Evolutionary conservation across 2,113 vertebrate genomes (phyloP), one percentile per base, ranked within the genome.

Genomic region (Vanacampus margaritifer): DNA sequence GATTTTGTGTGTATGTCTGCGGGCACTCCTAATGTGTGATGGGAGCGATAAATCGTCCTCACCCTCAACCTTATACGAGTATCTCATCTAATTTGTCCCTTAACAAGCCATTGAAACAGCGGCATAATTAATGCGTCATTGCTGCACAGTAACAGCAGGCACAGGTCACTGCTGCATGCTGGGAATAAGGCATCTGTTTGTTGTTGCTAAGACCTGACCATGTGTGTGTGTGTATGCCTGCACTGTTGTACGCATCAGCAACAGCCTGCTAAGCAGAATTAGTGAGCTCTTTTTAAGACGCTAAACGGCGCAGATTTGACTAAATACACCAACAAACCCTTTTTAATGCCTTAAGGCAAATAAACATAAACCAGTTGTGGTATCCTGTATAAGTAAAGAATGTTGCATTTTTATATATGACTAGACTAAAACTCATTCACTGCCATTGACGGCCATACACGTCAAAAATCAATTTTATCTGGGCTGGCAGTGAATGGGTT

Each of bases 71-170:
- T 65, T 75, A 58, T 71, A 65, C 72, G 64, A 73, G 65, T 53
- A 41, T 64, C 75, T 82, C 79, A 84, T 85, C 78, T 82, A 74
- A 79, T 83, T 75, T 80, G 83, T 85, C 78, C 69, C 83, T 81
- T 81, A 80, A 79, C 68, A 67, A 78, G 78, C 70, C 79, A 84
- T 81, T 86, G 76, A 86, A 77, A 83, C 48, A 70, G 50, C 32
- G 57, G 72, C 64, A 63, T 83, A 79, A 85, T 87, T 81, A 79
- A 81, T 81, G 82, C 72, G 78, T 77, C 66, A 75, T 73, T 73
- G 82, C 74, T 63, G 68, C 73, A 66, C 39, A 0, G 66, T 67
- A 80, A 82, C 82, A 76, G 73, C 72, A 70, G 79, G 66, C 63
- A 56, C 41, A 69, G 76, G 76, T 84, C 74, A 78, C 13, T 60